phyloP scores from a whole-genome alignment of 1,140 invertebrate genomes.

The Adoxophyes honmai region DNA sequence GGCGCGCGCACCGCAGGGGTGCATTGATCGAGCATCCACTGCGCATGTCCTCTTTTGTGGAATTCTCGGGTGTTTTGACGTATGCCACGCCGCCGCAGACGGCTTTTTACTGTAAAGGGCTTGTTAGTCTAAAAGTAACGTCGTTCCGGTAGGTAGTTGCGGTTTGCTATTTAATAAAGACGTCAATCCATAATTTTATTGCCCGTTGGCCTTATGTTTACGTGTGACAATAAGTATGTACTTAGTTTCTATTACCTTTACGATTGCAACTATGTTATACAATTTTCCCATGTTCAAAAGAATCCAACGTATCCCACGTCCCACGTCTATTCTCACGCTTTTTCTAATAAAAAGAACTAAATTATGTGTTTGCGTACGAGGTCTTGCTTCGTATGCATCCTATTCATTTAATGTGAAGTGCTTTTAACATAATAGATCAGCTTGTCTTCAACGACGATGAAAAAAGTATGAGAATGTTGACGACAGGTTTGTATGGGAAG shows the following conservation, averaged over 20 bases:
- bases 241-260: slow-evolving; percentile 8
- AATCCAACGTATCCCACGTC: not conserved
- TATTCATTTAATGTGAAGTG: not conserved
- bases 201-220: no score
- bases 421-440: not conserved
- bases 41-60: slow-evolving; percentile 55
- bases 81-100: slow-evolving; percentile 35
- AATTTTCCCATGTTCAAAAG: not conserved
- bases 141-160: not conserved
- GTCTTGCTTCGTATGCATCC: not conserved
- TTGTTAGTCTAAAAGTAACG: slow-evolving; percentile 8
- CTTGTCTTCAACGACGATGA: not conserved
- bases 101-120: slow-evolving; percentile 34
- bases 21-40: slow-evolving; percentile 65
- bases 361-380: not conserved
- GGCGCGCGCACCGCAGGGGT: slow-evolving; percentile 66
- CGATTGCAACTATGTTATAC: not conserved
- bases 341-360: not conserved
- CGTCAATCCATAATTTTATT: no score
- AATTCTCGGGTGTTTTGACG: slow-evolving; percentile 64
- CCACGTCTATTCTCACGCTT: not conserved
- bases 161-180: not conserved
- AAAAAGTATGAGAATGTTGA: slow-evolving; percentile 3
- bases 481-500: not conserved
- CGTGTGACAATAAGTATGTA: not conserved